Evolutionary conservation across 2,113 vertebrate species (phyloP).

Genomic region (Egretta garzetta): DNA sequence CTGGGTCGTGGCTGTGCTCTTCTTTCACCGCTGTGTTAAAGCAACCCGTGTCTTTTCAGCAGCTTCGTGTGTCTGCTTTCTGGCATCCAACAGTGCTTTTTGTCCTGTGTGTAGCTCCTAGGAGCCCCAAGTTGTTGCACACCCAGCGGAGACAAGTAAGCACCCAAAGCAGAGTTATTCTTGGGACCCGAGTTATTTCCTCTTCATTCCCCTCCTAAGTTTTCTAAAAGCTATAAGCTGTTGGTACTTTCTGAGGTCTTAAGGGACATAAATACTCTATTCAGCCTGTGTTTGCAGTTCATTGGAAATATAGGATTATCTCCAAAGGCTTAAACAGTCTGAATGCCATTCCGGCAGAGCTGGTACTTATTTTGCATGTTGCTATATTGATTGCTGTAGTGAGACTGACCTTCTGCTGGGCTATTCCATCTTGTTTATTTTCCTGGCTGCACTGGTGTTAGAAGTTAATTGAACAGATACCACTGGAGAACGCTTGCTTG

Average conservation of each 20-base stretch:
- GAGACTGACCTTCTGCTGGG: neutral
- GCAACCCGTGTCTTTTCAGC: neutral
- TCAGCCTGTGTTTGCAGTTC: constrained; percentile 4
- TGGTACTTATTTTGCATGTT: neutral
- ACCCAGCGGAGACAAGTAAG: neutral
- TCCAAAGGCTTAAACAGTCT: neutral
- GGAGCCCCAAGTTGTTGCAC: neutral
- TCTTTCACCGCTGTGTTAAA: neutral
- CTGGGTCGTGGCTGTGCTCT: neutral
- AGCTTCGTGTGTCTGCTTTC: neutral
- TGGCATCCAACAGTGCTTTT: neutral
- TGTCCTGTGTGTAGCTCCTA: neutral
- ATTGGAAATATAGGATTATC: constrained; percentile 14
- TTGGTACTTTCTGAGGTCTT: neutral
- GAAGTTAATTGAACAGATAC: constrained; percentile 70
- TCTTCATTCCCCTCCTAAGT: neutral
- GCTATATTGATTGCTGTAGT: neutral
- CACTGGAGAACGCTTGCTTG: constrained; percentile 72
- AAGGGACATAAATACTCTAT: neutral
- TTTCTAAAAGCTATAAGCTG: neutral
- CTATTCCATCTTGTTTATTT: neutral
- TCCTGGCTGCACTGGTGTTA: neutral
- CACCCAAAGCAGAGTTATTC: neutral
- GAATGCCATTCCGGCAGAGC: neutral
- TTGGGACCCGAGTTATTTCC: neutral